A percentile compares a stretch with the other conserved stretches of the same genome.
These are phyloP conservation scores for Apocheima hispidaria DNA, from an alignment of 2,888 invertebrate species.

Conservation along the genomic window DNA sequence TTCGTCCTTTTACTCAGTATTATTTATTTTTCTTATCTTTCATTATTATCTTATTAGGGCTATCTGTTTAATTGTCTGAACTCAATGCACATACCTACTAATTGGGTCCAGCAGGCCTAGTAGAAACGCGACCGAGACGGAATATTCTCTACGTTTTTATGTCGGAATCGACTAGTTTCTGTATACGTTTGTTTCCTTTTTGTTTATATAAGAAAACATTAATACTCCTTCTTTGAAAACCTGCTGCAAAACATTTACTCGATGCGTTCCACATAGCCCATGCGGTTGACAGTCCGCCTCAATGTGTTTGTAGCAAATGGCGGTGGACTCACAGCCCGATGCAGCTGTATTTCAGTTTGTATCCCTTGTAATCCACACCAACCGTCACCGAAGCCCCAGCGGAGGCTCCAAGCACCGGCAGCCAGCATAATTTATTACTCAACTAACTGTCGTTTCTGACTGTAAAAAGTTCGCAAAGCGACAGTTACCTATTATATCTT, in stretches of 20 bases:
- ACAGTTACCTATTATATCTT: conserved; percentile 19
- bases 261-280: conserved; percentile 7
- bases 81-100: too few species aligned
- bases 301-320: conserved; percentile 18
- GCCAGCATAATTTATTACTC: conserved; percentile 45
- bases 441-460: conserved; percentile 1
- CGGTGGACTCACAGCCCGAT: conserved; percentile 15
- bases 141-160: too few species aligned
- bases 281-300: conserved; percentile 4
- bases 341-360: conserved; percentile 25
- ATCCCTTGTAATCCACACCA: conserved; percentile 43
- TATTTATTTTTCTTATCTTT: background rate
- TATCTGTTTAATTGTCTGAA: too few species aligned
- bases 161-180: too few species aligned
- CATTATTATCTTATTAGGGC: too few species aligned
- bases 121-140: too few species aligned
- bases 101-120: too few species aligned
- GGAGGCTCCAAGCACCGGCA: conserved; percentile 36
- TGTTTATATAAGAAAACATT: too few species aligned
- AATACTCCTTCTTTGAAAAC: too few species aligned
- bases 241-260: background rate
- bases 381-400: conserved; percentile 46
- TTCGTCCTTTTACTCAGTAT: background rate
- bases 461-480: conserved; percentile 18
- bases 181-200: too few species aligned